Conservation (phyloP, 2,888 invertebrate genomes). For the Limnephilus auricula region DNA sequence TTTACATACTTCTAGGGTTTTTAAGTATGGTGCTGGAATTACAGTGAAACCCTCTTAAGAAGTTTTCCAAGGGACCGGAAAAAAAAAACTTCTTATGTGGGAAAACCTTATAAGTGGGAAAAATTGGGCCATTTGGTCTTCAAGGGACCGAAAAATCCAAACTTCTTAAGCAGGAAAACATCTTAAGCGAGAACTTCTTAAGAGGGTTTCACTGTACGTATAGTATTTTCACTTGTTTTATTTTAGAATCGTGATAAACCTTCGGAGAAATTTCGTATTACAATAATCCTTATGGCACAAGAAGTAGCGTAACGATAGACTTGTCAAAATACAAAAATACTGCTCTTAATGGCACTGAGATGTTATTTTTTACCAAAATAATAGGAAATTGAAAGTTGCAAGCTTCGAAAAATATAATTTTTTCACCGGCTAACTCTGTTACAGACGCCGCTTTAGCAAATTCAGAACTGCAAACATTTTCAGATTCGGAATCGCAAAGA, state of each 20-base stretch:
- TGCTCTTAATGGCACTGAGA: not conserved
- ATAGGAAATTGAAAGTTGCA: not conserved
- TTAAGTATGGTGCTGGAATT: not conserved
- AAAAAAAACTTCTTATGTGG: no score
- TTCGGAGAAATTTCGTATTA: not conserved
- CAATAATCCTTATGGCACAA: not conserved
- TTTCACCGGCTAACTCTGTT: conserved; percentile 11
- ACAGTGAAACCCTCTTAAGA: no score
- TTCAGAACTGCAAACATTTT: not conserved
- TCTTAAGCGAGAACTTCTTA: no score
- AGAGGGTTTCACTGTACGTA: no score
- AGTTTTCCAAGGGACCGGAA: no score
- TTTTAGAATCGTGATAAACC: not conserved
- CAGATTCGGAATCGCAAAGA: conserved; percentile 4
- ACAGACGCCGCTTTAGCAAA: not conserved
- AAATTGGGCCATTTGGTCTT: no score
- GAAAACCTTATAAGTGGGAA: no score
- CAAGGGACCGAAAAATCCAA: no score
- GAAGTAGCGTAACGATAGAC: not conserved
- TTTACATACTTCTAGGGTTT: not conserved
- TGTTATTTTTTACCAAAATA: conserved; percentile 10
- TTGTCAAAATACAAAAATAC: conserved; percentile 22
- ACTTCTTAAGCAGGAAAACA: no score
- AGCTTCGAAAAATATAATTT: conserved; percentile 30
- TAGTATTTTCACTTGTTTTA: not conserved